Percentiles rank a stretch among this genome's conserved stretches.
Conservation (phyloP, 2,888 invertebrate genomes). For the Creontiades dilutus region DNA sequence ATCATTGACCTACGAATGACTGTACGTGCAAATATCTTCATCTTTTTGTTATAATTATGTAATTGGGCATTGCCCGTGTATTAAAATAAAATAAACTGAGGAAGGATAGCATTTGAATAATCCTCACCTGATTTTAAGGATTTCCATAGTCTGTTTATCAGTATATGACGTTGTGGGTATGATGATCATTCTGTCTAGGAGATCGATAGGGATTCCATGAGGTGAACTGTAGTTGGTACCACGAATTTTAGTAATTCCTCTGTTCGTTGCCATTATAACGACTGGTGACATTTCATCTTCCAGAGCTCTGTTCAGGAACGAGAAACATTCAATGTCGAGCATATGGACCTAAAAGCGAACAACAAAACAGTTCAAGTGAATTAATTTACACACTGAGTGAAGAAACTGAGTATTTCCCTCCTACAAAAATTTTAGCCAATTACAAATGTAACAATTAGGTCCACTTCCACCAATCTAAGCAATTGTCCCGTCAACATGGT, state of each 20-base stretch:
- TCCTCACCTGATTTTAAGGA: conserved; percentile 88
- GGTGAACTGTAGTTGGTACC: conserved; percentile 96
- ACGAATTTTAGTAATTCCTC: conserved; percentile 95
- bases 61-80: no score
- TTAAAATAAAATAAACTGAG: no score
- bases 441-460: no score
- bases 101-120: not conserved
- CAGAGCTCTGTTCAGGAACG: conserved; percentile 96
- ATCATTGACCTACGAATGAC: no score
- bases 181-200: conserved; percentile 96
- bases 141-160: conserved; percentile 93
- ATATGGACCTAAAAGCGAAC: conserved; percentile 87
- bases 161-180: conserved; percentile 94
- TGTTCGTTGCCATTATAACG: conserved; percentile 99
- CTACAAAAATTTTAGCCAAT: no score
- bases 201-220: conserved; percentile 97
- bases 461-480: no score
- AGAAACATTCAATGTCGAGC: conserved; percentile 99
- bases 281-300: conserved; percentile 98
- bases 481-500: no score
- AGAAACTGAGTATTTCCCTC: no score
- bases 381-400: no score
- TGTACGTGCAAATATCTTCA: no score
- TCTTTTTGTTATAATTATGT: no score
- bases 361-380: not conserved